These are phyloP conservation scores for Megaustenia siamemsis DNA, from an alignment of 2,888 invertebrate genomes.

Conservation along the genomic window DNA sequence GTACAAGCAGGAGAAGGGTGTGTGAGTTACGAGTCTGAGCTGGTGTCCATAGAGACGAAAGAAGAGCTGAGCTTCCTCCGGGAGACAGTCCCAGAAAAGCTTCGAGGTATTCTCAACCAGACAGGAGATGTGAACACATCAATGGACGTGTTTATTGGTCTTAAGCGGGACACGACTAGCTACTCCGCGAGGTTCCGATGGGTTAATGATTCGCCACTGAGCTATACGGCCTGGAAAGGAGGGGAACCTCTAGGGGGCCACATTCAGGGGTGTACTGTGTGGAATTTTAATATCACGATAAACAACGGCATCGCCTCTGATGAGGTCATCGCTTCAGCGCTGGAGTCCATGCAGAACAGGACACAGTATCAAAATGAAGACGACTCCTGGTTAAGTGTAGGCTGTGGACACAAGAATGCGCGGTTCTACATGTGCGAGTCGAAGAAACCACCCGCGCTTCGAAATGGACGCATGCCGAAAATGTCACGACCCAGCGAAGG, in stretches of 20 bases:
- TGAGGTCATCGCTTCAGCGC: background rate
- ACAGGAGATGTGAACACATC: conserved; percentile 33
- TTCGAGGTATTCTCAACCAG: conserved; percentile 7
- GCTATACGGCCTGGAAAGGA: conserved; percentile 28
- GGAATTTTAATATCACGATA: conserved; percentile 25
- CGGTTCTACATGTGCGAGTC: conserved; percentile 34
- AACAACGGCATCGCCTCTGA: background rate
- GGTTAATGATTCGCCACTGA: conserved; percentile 32
- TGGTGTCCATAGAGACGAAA: conserved; percentile 44
- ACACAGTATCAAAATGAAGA: conserved; percentile 23
- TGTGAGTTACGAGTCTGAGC: conserved; percentile 15
- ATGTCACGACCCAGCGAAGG: conserved; percentile 13
- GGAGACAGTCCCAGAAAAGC: background rate
- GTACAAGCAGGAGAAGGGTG: conserved; percentile 34
- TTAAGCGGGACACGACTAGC: conserved; percentile 13
- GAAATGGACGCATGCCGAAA: conserved; percentile 12
- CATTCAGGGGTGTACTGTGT: conserved; percentile 41
- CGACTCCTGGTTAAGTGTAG: conserved; percentile 32
- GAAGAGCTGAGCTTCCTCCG: conserved; percentile 42
- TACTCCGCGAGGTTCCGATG: conserved; percentile 33
- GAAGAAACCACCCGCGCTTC: conserved; percentile 32
- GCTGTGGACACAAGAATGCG: conserved; percentile 29
- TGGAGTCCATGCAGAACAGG: background rate
- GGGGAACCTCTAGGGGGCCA: conserved; percentile 39
- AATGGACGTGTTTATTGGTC: conserved; percentile 33